Conservation (phyloP, 2,113 vertebrate species). For the Zosterops japonicus region DNA sequence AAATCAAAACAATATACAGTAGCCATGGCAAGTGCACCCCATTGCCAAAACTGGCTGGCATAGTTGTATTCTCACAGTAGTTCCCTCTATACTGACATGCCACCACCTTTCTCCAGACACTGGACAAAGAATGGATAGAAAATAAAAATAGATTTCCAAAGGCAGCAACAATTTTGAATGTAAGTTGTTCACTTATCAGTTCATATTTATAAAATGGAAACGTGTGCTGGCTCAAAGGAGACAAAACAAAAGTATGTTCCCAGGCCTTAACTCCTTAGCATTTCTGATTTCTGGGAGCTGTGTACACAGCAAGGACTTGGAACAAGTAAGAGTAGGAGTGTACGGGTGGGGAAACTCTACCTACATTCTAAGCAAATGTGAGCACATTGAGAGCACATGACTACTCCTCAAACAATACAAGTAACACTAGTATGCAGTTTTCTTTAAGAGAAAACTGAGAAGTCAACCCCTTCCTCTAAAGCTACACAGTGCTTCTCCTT, state of each 20-base stretch:
- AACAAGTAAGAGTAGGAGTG: neutral
- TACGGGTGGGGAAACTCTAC: rapidly evolving
- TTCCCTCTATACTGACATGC: rapidly evolving
- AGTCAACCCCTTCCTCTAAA: neutral
- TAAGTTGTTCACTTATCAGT: neutral
- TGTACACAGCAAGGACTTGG: neutral
- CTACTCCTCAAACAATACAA: neutral
- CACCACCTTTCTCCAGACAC: neutral
- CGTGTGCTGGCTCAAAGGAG: neutral
- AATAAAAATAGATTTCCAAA: neutral
- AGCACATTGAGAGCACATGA: neutral
- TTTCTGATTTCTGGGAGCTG: neutral
- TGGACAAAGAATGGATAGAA: rapidly evolving
- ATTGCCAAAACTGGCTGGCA: neutral
- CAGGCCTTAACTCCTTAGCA: neutral
- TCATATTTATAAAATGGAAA: neutral
- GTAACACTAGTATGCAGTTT: neutral
- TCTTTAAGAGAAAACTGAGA: neutral
- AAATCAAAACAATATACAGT: neutral
- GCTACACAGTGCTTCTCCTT: neutral
- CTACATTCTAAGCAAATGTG: neutral
- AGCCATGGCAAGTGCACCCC: neutral
- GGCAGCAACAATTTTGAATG: neutral
- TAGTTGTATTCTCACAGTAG: neutral
- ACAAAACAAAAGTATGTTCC: neutral